Evolutionary conservation across 2,113 vertebrate genomes (phyloP).

Genomic region (Platycercus adscitus): DNA sequence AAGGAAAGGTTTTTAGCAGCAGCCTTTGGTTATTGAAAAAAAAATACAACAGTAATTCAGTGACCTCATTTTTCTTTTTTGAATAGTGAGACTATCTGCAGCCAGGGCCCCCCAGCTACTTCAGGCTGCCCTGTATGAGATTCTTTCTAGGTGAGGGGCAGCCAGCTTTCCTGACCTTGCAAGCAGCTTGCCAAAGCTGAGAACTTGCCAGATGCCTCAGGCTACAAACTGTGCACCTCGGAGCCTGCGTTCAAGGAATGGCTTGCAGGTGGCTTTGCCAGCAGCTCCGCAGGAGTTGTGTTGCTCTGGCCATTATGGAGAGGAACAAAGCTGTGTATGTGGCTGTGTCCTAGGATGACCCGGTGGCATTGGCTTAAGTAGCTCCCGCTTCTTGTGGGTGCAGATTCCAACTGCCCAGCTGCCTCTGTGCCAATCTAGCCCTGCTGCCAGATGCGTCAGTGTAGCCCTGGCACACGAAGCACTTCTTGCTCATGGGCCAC

Average conservation of each 20-base stretch:
- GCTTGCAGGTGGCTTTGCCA: neutral
- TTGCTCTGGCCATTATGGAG: neutral
- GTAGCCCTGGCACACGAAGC: neutral
- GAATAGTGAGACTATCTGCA: neutral
- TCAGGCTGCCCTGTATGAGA: neutral
- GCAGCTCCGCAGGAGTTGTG: neutral
- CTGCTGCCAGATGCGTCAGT: neutral
- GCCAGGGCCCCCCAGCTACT: neutral
- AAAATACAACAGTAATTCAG: neutral
- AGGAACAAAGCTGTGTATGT: neutral
- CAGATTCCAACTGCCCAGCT: fast-evolving
- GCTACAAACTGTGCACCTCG: neutral
- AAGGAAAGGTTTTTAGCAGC: neutral
- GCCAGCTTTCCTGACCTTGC: neutral
- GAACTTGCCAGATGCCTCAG: neutral
- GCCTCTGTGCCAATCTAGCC: neutral
- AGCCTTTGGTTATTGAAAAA: neutral
- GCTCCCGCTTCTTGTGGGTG: fast-evolving
- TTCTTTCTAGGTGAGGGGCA: neutral
- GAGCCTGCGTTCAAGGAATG: neutral
- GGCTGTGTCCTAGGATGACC: neutral
- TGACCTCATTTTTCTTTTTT: neutral
- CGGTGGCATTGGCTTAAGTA: neutral
- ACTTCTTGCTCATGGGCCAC: fast-evolving
- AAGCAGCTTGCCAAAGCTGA: neutral